These are phyloP conservation scores for Gallinago jamesoni DNA, from an alignment of 2,113 vertebrate species.

Conservation along the genomic window DNA sequence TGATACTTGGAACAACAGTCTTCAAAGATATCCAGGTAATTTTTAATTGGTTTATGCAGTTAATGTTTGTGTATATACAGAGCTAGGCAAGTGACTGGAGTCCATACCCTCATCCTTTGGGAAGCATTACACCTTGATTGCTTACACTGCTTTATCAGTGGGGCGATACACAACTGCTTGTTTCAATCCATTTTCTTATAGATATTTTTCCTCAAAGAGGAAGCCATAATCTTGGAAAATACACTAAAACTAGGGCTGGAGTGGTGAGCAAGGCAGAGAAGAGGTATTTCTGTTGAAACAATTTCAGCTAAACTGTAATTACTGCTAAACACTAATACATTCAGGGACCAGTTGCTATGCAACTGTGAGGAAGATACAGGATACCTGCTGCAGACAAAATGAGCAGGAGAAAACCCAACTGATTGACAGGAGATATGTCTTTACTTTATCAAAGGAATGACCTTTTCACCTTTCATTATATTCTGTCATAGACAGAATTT, in stretches of 20 bases:
- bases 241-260: neutral
- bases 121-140: neutral
- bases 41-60: neutral
- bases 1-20: neutral
- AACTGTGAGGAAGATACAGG: neutral
- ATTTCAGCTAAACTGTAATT: slow-evolving; percentile 7
- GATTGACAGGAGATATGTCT: neutral
- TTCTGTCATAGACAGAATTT: neutral
- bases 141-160: neutral
- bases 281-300: neutral
- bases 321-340: neutral
- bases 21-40: neutral
- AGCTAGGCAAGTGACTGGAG: neutral
- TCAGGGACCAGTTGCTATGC: neutral
- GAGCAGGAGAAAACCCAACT: neutral
- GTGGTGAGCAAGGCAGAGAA: neutral
- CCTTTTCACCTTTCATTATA: neutral
- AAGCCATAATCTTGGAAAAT: neutral
- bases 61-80: neutral
- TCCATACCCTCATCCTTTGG: neutral
- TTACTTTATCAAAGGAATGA: neutral
- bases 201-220: neutral
- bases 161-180: neutral
- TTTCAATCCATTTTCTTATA: neutral
- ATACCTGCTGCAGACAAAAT: neutral